Evolutionary conservation across 1,140 invertebrate genomes (phyloP).

Genomic region (Sarcophaga bullata): DNA sequence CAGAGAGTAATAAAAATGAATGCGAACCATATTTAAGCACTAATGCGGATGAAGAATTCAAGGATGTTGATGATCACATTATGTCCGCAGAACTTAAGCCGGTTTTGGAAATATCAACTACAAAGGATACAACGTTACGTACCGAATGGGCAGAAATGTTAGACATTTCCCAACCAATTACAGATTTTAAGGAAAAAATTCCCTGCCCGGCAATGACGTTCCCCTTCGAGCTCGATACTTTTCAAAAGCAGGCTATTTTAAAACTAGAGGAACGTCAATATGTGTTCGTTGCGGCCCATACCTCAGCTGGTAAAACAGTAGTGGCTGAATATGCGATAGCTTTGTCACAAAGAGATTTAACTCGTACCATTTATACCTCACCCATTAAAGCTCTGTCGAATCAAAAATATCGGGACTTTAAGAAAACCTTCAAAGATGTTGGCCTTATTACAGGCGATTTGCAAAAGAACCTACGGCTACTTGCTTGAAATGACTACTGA

Average conservation of each 20-base stretch:
- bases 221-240: conserved; percentile 95
- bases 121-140: conserved; percentile 62
- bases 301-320: conserved; percentile 98
- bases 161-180: conserved; percentile 81
- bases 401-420: conserved; percentile 99
- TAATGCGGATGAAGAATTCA: conserved; percentile 50
- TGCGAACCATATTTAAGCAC: not conserved
- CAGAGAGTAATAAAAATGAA: conserved; percentile 25
- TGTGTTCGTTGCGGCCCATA: conserved; percentile 99
- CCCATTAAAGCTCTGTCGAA: conserved; percentile 99
- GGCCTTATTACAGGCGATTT: conserved; percentile 96
- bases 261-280: conserved; percentile 93
- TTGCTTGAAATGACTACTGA: conserved; percentile 99
- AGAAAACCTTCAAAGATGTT: conserved; percentile 90
- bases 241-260: conserved; percentile 96
- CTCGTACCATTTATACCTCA: conserved; percentile 97
- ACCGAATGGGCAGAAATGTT: conserved; percentile 88
- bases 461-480: conserved; percentile 91
- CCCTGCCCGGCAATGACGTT: conserved; percentile 88
- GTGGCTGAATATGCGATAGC: conserved; percentile 99
- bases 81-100: conserved; percentile 65
- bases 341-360: conserved; percentile 90
- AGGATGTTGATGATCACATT: conserved; percentile 61
- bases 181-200: conserved; percentile 84
- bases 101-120: conserved; percentile 68